phyloP scores from a whole-genome alignment of 2,888 invertebrate genomes.

The Fragum whitleyi region DNA sequence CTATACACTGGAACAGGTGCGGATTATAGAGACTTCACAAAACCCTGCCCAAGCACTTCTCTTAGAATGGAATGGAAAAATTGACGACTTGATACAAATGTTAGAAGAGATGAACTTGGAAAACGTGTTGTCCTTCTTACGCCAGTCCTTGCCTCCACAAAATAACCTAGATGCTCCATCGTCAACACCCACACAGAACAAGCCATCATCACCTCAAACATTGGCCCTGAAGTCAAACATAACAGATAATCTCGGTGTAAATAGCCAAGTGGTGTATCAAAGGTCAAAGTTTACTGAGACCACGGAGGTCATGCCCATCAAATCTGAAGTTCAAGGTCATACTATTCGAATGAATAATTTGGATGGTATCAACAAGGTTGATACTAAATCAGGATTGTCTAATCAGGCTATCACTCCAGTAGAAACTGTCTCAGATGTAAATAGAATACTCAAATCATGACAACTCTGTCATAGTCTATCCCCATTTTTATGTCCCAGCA shows the following conservation, averaged over 20 bases:
- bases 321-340: slow-evolving; percentile 23
- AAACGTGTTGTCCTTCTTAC: slow-evolving; percentile 9
- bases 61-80: slow-evolving; percentile 65
- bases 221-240: neutral
- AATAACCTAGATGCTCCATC: neutral
- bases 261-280: slow-evolving; percentile 8
- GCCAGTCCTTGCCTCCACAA: slow-evolving; percentile 19
- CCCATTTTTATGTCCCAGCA: neutral
- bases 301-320: slow-evolving; percentile 16
- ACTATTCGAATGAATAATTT: slow-evolving; percentile 15
- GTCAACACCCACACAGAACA: neutral
- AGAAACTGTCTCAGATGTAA: slow-evolving; percentile 9
- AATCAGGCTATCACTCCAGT: slow-evolving; percentile 29
- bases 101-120: slow-evolving; percentile 53
- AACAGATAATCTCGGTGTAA: neutral
- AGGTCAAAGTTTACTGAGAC: slow-evolving; percentile 23
- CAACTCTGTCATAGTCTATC: neutral
- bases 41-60: slow-evolving; percentile 67
- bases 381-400: neutral
- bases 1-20: slow-evolving; percentile 60
- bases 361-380: slow-evolving; percentile 21
- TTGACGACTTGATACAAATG: slow-evolving; percentile 62
- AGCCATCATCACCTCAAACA: neutral
- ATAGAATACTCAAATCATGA: slow-evolving; percentile 4
- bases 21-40: slow-evolving; percentile 57